Base-by-base conservation (phyloP, 2,113 vertebrate species). In the Rissa tridactyla region DNA sequence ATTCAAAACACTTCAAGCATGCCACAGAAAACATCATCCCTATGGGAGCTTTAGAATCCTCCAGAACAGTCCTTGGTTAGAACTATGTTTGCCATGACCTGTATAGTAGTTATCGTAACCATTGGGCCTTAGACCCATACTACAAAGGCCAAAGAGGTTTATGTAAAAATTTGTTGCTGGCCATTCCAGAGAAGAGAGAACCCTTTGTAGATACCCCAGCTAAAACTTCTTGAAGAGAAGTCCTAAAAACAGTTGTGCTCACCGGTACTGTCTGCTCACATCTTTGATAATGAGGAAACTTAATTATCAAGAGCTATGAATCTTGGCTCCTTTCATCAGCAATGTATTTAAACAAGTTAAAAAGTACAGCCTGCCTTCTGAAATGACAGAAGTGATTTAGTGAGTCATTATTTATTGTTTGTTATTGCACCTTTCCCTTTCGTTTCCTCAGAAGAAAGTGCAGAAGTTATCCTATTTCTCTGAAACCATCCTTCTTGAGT, bases 71-170 rank as follows among this genome's bases (percentile, higher is more conserved):
- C 26, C 16, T 17, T 30, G 19, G 8, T 68, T 66, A 69, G 34
- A 27, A 9, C 14, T 49, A 1, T 20, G 3, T 85, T 88, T 85
- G 12, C 32, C 20, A 4, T 27, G 32, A 66, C 11, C 68, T 18
- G 2, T 36, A 2, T 2, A 16, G 32, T 20, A 20, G n/a, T 51
- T 54, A 10, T 0, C 2, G 0, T 16, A 51, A 11, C 6, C 2
- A 0, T 20, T 75, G 51, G 32, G 15, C 61, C 38, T 52, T 60
- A 44, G 19, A 20, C 20, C 8, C 6, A 1, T 54, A 1, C 12
- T 62, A 0, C 4, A 16, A 52, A 52, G 27, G 52, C 52, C 23
- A 5, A 8, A 64, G 23, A 49, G 38, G 9, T 51, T 47, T 0
- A 15, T 19, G 14, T 90, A 47, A 34, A 42, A 69, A 42, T 6